Conservation (phyloP, 2,888 invertebrate species). For the Ennomos erosarius region DNA sequence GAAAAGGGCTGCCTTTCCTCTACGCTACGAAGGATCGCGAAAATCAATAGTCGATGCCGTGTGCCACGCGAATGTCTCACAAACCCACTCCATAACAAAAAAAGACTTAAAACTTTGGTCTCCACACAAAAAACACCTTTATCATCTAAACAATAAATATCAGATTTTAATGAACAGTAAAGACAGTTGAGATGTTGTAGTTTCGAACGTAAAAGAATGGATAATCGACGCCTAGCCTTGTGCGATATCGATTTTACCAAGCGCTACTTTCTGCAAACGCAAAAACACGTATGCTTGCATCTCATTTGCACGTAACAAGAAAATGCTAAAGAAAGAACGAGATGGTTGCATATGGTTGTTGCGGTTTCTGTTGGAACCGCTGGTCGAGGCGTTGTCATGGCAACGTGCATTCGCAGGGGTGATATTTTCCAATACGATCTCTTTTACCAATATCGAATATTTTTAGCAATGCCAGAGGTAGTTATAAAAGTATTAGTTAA, state of each 20-base stretch:
- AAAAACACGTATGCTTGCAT: conserved; percentile 43
- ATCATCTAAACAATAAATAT: rapidly evolving
- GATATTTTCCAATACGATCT: conserved; percentile 76
- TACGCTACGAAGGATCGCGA: conserved; percentile 58
- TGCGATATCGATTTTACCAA: conserved; percentile 84
- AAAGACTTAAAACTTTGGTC: conserved; percentile 31
- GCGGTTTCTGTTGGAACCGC: conserved; percentile 47
- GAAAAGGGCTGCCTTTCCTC: conserved; percentile 55
- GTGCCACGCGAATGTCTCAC: conserved; percentile 51
- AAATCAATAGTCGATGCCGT: conserved; percentile 79
- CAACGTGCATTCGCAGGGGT: conserved; percentile 68
- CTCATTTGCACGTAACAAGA: conserved; percentile 47
- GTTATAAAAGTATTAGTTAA: conserved; percentile 59
- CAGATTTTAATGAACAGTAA: conserved; percentile 9
- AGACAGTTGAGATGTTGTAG: conserved; percentile 43
- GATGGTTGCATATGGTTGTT: conserved; percentile 40
- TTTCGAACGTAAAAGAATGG: conserved; percentile 56
- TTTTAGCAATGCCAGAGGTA: conserved; percentile 66
- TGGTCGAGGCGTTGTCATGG: conserved; percentile 70
- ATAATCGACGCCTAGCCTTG: conserved; percentile 86
- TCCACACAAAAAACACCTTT: conserved; percentile 32
- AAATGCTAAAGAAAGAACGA: conserved; percentile 46
- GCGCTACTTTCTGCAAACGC: conserved; percentile 62
- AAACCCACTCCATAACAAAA: conserved; percentile 28
- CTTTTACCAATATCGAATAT: conserved; percentile 75